A percentile compares a stretch with the other conserved stretches of the same genome.
phyloP scores from a whole-genome alignment of 2,113 vertebrate genomes.

The Carassius carassius region DNA sequence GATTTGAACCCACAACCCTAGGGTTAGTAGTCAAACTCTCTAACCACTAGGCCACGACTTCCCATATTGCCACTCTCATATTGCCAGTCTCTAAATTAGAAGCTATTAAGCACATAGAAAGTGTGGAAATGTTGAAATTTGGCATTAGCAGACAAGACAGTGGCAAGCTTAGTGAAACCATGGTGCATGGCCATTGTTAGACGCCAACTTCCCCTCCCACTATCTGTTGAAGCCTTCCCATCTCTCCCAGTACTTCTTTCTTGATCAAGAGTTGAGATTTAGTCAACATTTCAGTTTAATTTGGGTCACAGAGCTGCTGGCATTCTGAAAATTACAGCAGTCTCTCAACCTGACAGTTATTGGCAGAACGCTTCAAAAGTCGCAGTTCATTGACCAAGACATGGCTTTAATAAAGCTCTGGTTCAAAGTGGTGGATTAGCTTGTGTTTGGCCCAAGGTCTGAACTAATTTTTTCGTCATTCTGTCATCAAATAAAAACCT shows the following conservation, averaged over 20 bases:
- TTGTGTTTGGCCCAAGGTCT: constrained; percentile 35
- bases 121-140: background rate
- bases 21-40: no score
- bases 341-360: constrained; percentile 14
- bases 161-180: background rate
- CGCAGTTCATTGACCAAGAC: constrained; percentile 26
- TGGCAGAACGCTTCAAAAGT: constrained; percentile 8
- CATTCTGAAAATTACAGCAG: background rate
- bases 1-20: no score
- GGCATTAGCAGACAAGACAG: background rate
- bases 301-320: constrained; percentile 2
- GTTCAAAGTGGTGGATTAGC: constrained; percentile 16
- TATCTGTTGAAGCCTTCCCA: background rate
- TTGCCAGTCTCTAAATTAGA: constrained; percentile 11
- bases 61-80: constrained; percentile 9
- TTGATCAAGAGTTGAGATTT: constrained; percentile 8
- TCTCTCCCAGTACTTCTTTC: background rate
- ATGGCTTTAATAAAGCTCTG: constrained; percentile 29
- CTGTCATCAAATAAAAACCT: constrained; percentile 39
- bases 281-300: constrained; percentile 11
- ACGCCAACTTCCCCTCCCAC: background rate
- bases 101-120: background rate
- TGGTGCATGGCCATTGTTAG: constrained; percentile 3
- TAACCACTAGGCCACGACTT: no score
- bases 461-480: constrained; percentile 16